Base-by-base conservation (phyloP, 2,113 vertebrate genomes). In the Lagenorhynchus albirostris region DNA sequence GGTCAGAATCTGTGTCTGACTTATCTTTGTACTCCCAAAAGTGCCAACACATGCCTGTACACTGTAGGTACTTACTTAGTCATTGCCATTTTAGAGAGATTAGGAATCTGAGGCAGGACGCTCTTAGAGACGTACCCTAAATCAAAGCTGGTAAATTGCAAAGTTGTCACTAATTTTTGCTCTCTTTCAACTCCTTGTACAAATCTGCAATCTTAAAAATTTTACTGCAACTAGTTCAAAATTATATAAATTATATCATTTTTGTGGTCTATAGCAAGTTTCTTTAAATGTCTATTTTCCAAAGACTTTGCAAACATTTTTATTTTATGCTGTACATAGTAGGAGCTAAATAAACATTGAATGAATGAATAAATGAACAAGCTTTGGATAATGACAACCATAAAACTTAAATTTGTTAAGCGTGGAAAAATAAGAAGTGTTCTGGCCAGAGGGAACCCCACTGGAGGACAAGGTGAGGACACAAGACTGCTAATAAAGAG, bases 341-440 rank as follows among this genome's bases (percentile, higher is more conserved):
- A 60, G 87, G 79, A 80, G 33, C 68, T 92, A 62, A 83, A 41
- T 53, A 21, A 53, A 47, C 29, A 26, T 38, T 65, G 53, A 44
- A 33, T 13, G 18, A 55, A 62, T 73, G 25, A 73, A 33, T 41
- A 65, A 73, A 36, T 31, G 63, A 84, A 44, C 44, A 25, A 15
- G 41, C 70, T 91, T 79, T 65, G 29, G 44, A n/a, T 74, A 68
- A 41, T 50, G 50, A 36, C 71, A 95, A 77, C 71, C 58, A 83
- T 89, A 95, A 95, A 97, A 77, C 90, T 97, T 85, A 70, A 77
- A 91, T 93, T 93, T 90, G 83, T 96, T 96, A 93, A 96, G 93
- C 0, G 83, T 47, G 60, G 95, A 97, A 98, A 81, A 98, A 79
- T 88, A 70, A 77, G 97, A 98, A 96, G 96, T 89, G n/a, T 47